Evolutionary conservation across 1,140 invertebrate genomes (phyloP).

Genomic region (Mactra quadrangularis): DNA sequence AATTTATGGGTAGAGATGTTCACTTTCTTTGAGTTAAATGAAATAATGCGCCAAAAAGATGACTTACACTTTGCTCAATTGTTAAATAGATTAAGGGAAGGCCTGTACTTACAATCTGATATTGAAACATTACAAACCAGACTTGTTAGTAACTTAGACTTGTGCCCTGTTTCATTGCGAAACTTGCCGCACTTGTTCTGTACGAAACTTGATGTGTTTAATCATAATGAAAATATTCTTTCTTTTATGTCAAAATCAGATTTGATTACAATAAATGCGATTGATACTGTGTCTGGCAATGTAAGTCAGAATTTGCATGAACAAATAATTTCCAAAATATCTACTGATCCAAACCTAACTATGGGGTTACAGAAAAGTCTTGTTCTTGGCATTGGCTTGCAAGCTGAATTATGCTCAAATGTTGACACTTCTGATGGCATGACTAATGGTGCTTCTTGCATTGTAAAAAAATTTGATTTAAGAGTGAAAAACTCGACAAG

Average conservation of each 20-base stretch:
- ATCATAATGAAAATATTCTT: conserved; percentile 6
- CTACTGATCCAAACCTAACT: conserved; percentile 45
- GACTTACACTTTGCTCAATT: no score
- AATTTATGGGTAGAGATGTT: no score
- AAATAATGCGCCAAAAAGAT: no score
- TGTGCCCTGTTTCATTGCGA: no score
- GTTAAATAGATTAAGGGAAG: no score
- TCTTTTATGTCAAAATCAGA: not conserved
- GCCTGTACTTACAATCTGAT: no score
- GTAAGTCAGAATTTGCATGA: not conserved
- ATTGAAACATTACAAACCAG: no score
- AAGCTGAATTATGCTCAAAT: conserved; percentile 42
- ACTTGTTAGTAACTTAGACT: no score
- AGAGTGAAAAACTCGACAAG: conserved; percentile 9
- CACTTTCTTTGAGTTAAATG: no score
- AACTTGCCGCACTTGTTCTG: no score
- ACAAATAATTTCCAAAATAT: conserved; percentile 36
- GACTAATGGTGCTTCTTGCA: conserved; percentile 64
- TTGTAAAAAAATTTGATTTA: conserved; percentile 55
- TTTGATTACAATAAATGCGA: not conserved
- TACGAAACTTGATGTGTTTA: no score
- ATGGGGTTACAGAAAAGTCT: conserved; percentile 43
- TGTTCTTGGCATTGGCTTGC: conserved; percentile 40
- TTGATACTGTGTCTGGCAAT: conserved; percentile 5
- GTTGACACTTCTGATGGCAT: conserved; percentile 61